These are phyloP conservation scores for Euphydryas editha DNA, from an alignment of 2,888 invertebrate species.

Conservation along the genomic window DNA sequence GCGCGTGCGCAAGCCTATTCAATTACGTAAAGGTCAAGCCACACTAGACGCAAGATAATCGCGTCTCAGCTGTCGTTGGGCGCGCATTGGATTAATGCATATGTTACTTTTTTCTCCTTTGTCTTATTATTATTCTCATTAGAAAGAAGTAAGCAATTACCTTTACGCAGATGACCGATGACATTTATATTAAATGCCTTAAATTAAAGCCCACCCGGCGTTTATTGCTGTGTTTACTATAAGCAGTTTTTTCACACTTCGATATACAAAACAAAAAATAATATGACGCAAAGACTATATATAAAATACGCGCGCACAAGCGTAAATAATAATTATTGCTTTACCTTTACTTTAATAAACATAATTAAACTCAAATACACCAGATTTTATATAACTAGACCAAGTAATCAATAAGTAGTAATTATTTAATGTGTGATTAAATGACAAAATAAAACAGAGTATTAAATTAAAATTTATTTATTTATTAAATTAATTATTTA, in stretches of 20 bases:
- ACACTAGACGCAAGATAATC: slow-evolving; percentile 74
- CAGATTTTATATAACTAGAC: too few species aligned
- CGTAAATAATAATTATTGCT: too few species aligned
- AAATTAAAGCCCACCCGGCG: slow-evolving; percentile 29
- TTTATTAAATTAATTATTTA: too few species aligned
- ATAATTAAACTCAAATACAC: too few species aligned
- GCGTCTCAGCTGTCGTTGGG: slow-evolving; percentile 72
- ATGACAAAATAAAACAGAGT: too few species aligned
- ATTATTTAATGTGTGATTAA: too few species aligned
- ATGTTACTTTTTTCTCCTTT: slow-evolving; percentile 20
- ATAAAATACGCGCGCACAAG: too few species aligned
- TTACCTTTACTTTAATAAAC: too few species aligned
- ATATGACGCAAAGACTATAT: background rate
- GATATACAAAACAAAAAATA: background rate
- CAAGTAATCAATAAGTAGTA: too few species aligned
- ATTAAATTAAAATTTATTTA: too few species aligned
- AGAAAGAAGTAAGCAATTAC: slow-evolving; percentile 44
- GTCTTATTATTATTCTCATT: slow-evolving; percentile 39
- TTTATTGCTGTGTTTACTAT: slow-evolving; percentile 58
- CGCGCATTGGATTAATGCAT: slow-evolving; percentile 50
- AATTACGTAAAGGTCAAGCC: slow-evolving; percentile 80
- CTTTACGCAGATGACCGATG: slow-evolving; percentile 24
- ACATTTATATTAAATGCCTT: slow-evolving; percentile 30
- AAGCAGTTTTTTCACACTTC: slow-evolving; percentile 4
- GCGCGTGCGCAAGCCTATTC: slow-evolving; percentile 75